Base-by-base conservation (phyloP, 2,113 vertebrate genomes). In the Indicator maculatus region DNA sequence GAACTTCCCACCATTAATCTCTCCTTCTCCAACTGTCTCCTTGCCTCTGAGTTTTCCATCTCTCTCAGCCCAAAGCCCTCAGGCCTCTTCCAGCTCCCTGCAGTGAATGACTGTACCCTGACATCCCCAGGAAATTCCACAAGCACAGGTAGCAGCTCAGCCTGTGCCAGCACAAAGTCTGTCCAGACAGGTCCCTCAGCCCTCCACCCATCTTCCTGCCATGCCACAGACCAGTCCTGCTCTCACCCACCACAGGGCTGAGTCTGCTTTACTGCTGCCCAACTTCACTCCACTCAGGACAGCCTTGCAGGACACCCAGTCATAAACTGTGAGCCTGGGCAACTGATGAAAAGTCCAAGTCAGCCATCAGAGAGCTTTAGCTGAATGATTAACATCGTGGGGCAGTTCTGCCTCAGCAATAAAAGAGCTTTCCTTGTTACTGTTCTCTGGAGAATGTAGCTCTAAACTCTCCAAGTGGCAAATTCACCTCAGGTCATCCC, bases 91-190 rank as follows among this genome's bases (percentile, higher is more conserved):
- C 90, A 93, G 74, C 82, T 85, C 78, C 90, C 95, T 93, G 27
- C 53, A 12, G 77, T 23, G 67, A 88, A 52, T 63, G 91, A n/a
- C 67, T 86, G 50, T 58, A 44, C 4, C 12, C 64, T 83, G 76
- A 73, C 83, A 39, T 75, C 89, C 83, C 89, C 89, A 84, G 93
- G 91, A 91, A 95, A 93, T 91, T 94, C 94, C 93, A 93, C 83
- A 44, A 18, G 59, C 64, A 28, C 9, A 52, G 64, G 52, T 75
- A 89, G 78, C 59, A 76, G 55, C 73, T 52, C 79, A 64, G 74
- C 72, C 67, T 28, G 60, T 83, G 89, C 95, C 87, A 76, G 86
- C 67, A 61, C 50, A 45, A 20, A 15, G 71, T 91, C 75, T 80
- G 89, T 89, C 89, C 75, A 63, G 82, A 39, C 93, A 94, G 92